Percentiles rank a stretch among this genome's conserved stretches.
These are phyloP conservation scores for Ceryle rudis DNA, from an alignment of 2,797 vertebrate species.

Conservation along the genomic window DNA sequence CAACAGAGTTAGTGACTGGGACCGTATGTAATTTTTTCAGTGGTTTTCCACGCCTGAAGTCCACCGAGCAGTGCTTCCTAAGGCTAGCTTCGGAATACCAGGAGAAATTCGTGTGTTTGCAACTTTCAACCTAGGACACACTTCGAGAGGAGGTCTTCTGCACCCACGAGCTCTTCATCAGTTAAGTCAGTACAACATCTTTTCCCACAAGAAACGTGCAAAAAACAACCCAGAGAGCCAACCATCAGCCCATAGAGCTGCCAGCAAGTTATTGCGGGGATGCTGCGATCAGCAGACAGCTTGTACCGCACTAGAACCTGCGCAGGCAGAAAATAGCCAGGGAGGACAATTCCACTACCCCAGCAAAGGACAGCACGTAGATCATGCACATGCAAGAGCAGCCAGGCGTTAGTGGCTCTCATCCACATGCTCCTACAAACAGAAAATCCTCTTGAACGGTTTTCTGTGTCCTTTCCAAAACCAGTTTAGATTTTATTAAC, in stretches of 20 bases:
- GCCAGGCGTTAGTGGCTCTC: not conserved
- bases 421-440: not conserved
- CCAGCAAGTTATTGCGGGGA: not conserved
- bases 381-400: constrained; percentile 11
- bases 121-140: not conserved
- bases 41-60: not conserved
- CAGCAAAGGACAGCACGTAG: not conserved
- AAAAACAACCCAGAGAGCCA: not conserved
- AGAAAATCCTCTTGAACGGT: not conserved
- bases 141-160: not conserved
- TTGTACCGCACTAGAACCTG: not conserved
- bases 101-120: not conserved
- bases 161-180: not conserved
- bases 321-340: not conserved
- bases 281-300: not conserved
- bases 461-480: not conserved
- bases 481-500: not conserved
- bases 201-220: constrained; percentile 27
- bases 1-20: not conserved
- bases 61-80: not conserved
- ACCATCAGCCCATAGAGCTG: not conserved
- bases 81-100: not conserved
- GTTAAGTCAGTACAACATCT: not conserved
- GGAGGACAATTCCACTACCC: not conserved
- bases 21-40: not conserved